phyloP scores from a whole-genome alignment of 92 coral and sea anemone genomes.

The Meandrina meandrites region DNA sequence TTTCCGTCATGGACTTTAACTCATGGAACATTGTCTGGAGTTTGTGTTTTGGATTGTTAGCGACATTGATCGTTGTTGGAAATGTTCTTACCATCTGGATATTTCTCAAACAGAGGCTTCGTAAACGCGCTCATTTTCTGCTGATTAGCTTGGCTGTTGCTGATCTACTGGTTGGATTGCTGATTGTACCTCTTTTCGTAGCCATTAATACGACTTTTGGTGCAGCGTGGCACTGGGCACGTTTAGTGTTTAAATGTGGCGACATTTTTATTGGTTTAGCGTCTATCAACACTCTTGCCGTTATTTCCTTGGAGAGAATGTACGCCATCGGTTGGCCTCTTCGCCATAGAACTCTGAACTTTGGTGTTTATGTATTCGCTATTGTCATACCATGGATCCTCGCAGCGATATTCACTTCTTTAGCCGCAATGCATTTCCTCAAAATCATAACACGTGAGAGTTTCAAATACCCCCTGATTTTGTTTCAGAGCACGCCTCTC shows the following conservation, averaged over 20 bases:
- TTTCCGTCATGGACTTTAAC: background rate
- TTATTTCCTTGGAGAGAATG: background rate
- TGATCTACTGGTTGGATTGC: background rate
- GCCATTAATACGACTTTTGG: background rate
- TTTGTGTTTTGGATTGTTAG: constrained; percentile 4
- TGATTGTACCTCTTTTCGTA: background rate
- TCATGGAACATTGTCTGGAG: constrained; percentile 3
- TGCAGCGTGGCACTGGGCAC: no score
- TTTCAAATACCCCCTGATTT: no score
- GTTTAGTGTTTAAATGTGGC: background rate
- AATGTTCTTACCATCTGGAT: background rate
- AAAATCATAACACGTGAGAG: no score
- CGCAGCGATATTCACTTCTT: background rate
- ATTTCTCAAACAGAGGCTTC: background rate
- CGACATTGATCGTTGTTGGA: background rate
- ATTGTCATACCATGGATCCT: background rate
- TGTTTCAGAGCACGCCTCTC: background rate
- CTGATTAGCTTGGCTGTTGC: background rate
- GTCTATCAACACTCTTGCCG: background rate
- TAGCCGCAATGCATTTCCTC: background rate
- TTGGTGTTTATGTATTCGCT: background rate
- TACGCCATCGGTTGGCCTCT: background rate
- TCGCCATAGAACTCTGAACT: background rate
- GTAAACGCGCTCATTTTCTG: background rate
- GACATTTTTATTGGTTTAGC: background rate